These are phyloP conservation scores for Denticeps clupeoides DNA, from an alignment of 2,797 vertebrate species.

Conservation along the genomic window DNA sequence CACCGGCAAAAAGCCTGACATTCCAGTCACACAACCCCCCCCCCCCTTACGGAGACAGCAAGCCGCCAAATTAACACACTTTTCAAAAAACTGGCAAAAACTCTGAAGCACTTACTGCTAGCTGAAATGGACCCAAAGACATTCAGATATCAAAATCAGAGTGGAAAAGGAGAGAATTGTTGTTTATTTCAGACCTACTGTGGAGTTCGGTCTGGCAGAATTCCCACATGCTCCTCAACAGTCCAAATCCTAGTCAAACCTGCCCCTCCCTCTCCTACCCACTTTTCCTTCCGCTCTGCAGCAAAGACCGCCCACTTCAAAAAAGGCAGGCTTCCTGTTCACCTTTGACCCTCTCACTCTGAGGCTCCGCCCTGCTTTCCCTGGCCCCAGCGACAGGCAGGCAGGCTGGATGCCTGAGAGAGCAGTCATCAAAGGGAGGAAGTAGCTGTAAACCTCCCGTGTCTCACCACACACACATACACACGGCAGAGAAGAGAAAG, in stretches of 20 bases:
- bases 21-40: slow-evolving; percentile 32
- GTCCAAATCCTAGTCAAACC: slow-evolving; percentile 48
- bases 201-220: slow-evolving; percentile 54
- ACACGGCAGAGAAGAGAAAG: background rate
- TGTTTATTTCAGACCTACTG: slow-evolving; percentile 61
- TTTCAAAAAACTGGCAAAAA: background rate
- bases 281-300: slow-evolving; percentile 11
- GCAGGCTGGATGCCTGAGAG: background rate
- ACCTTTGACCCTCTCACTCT: slow-evolving; percentile 59
- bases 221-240: slow-evolving; percentile 56
- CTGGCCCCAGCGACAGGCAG: background rate
- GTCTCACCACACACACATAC: background rate
- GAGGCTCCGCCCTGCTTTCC: slow-evolving; percentile 31
- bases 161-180: slow-evolving; percentile 33
- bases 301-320: slow-evolving; percentile 34
- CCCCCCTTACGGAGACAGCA: slow-evolving; percentile 6
- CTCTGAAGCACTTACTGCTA: background rate
- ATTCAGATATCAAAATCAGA: background rate
- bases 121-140: background rate
- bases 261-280: slow-evolving; percentile 37
- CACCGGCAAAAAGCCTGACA: slow-evolving; percentile 37
- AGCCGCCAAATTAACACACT: slow-evolving; percentile 2
- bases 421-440: slow-evolving; percentile 12
- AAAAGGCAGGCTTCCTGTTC: slow-evolving; percentile 62
- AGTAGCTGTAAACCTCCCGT: slow-evolving; percentile 7